A percentile compares a stretch with the other conserved stretches of the same genome.
These are phyloP conservation scores for Danio aesculapii DNA, from an alignment of 2,797 vertebrate genomes.

Conservation along the genomic window DNA sequence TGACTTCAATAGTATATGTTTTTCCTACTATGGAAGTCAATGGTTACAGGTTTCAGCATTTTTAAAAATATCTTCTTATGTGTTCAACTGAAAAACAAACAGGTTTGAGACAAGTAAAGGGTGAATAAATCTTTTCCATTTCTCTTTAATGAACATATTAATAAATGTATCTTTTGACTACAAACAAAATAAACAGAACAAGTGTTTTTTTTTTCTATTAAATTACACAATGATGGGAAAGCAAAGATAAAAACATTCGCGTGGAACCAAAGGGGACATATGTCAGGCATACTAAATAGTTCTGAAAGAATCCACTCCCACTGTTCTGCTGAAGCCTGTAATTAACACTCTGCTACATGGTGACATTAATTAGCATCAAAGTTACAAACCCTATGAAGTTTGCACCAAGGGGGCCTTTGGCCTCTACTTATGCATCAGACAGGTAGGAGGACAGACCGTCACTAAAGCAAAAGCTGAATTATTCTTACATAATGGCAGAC, in stretches of 20 bases:
- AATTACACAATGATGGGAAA: neutral
- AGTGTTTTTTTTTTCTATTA: neutral
- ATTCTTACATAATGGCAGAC: constrained; percentile 27
- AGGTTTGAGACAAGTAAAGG: too few relatives aligned
- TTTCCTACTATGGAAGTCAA: too few relatives aligned
- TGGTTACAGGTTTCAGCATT: too few relatives aligned
- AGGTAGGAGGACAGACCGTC: constrained; percentile 34
- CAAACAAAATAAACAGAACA: neutral
- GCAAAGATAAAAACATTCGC: constrained; percentile 1
- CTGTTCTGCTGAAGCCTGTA: constrained; percentile 54
- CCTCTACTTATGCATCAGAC: constrained; percentile 20
- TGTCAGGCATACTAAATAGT: constrained; percentile 44
- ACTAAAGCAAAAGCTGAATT: constrained; percentile 12
- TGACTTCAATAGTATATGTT: too few relatives aligned
- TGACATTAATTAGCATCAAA: constrained; percentile 69
- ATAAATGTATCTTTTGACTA: neutral
- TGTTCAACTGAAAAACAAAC: too few relatives aligned
- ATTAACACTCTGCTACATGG: constrained; percentile 63
- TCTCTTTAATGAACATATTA: too few relatives aligned
- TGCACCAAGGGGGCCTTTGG: constrained; percentile 29
- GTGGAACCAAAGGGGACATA: constrained; percentile 23
- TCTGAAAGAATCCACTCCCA: constrained; percentile 36
- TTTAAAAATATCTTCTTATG: too few relatives aligned
- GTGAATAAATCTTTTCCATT: too few relatives aligned
- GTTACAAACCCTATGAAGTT: constrained; percentile 53